Percentiles rank a stretch among this genome's conserved stretches.
Evolutionary conservation across 2,797 vertebrate genomes (phyloP).

Genomic region (Onychomys torridus): DNA sequence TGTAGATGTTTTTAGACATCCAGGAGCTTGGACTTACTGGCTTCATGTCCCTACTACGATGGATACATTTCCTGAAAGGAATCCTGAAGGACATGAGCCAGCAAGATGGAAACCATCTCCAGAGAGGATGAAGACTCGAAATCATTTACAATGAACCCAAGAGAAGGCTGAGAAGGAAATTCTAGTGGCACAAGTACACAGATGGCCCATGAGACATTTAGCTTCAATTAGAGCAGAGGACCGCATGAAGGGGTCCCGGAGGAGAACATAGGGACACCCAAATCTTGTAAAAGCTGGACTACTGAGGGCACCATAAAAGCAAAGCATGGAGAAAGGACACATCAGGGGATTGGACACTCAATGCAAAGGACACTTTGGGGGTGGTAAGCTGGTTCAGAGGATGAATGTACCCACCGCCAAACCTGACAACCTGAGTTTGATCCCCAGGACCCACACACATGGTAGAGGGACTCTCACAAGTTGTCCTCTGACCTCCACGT

Average conservation of each 20-base stretch:
- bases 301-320: not conserved
- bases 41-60: not conserved
- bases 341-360: not conserved
- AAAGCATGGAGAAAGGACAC: not conserved
- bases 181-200: not conserved
- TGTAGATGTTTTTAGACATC: not conserved
- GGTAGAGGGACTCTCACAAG: not conserved
- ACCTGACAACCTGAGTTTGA: not conserved
- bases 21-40: not conserved
- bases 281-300: not conserved
- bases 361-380: not conserved
- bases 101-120: not conserved
- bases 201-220: not conserved
- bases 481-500: no score
- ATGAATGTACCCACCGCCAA: fast-evolving
- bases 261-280: not conserved
- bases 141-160: not conserved
- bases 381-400: not conserved
- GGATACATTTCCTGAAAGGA: not conserved
- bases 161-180: not conserved
- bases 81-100: not conserved
- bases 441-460: not conserved
- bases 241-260: not conserved
- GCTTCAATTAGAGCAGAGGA: not conserved
- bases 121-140: not conserved